Percentiles rank a stretch among this genome's conserved stretches.
Evolutionary conservation across 2,797 vertebrate genomes (phyloP).

Genomic region (Pogonophryne albipinna): DNA sequence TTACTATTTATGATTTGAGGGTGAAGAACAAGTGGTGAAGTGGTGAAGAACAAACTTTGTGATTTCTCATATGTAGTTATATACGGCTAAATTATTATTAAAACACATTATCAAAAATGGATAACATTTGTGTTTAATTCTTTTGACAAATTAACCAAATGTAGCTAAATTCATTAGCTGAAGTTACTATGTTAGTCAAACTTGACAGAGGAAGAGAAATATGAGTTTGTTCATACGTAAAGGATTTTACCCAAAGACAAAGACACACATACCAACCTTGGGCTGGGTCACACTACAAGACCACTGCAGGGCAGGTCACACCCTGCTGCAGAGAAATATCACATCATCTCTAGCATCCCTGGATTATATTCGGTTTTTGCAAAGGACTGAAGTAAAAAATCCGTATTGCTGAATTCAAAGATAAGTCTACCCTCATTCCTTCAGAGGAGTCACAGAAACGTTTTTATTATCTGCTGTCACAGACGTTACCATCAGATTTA

Average conservation of each 20-base stretch:
- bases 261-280: constrained; percentile 42
- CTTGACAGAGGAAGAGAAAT: neutral
- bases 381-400: neutral
- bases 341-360: neutral
- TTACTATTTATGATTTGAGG: too few relatives aligned
- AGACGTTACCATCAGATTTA: constrained; percentile 1
- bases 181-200: neutral
- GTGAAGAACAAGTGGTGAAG: too few relatives aligned
- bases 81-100: too few relatives aligned
- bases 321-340: constrained; percentile 5
- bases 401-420: neutral
- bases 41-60: too few relatives aligned
- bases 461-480: neutral
- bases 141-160: neutral
- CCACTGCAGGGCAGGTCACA: neutral
- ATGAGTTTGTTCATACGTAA: neutral
- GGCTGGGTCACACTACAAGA: constrained; percentile 27
- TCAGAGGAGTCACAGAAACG: constrained; percentile 25
- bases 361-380: neutral
- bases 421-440: neutral
- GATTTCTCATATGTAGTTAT: too few relatives aligned
- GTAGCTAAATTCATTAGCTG: too few relatives aligned
- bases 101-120: too few relatives aligned
- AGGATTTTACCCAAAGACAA: constrained; percentile 11
- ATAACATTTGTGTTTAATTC: neutral